Evolutionary conservation across 2,797 vertebrate genomes (phyloP), one percentile per base, ranked within the genome.

Genomic region (Chrosomus eos): DNA sequence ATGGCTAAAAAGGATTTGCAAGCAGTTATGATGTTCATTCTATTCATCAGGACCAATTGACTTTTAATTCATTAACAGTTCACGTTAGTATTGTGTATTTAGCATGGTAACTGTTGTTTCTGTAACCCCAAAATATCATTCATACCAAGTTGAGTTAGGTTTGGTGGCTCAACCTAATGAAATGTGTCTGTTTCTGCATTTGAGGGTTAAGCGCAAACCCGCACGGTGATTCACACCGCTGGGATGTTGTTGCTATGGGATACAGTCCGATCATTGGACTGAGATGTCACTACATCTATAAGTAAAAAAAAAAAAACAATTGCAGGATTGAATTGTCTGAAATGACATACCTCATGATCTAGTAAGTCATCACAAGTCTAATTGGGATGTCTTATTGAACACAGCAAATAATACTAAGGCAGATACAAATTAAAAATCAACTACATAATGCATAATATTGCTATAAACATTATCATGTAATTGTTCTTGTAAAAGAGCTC

Each of bases 201-300:
- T 45, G 43, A 45, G 91, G 90, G 91, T 94, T 95, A 94, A 94
- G 83, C 67, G 87, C 80, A 85, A 92, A 93, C 90, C 88, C 92
- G 92, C 93, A 92, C 92, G 88, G 89, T 91, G 90, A 88, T 93
- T 94, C 94, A 94, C 92, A 91, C 91, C 90, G 90, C 94, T 94
- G 92, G 92, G 93, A 93, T 87, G 85, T 92, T 95, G 95, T 96
- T 95, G 94, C 94, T 93, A 96, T 94, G 94, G 94, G 93, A 95
- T 91, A 92, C 93, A 90, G 92, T 93, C 93, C 94, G 94, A 93
- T 85, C 80, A 80, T 58, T 88, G 87, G 77, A 92, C 88, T 77
- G 38, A 83, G 72, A 89, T 85, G 71, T 89, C 84, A 89, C 55
- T 64, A 72, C 80, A 86, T 90, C 89, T 89, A 55, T 70, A 58